Percentiles rank a stretch among this genome's conserved stretches.
These are phyloP conservation scores for Phanerotoma sp. DNA, from an alignment of 2,888 invertebrate species.

Conservation along the genomic window DNA sequence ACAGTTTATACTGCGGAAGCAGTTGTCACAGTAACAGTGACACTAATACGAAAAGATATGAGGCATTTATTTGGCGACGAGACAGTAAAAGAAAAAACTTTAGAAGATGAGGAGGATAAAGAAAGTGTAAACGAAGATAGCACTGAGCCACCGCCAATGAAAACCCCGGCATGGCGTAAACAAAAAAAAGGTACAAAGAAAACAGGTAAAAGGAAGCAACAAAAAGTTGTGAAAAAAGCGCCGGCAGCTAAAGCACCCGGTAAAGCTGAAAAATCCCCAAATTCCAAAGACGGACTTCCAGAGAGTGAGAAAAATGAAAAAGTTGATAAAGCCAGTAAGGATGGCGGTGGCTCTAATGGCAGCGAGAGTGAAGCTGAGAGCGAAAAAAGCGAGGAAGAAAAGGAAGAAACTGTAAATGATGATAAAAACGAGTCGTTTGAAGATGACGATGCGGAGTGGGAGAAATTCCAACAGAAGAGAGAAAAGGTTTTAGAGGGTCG, in stretches of 20 bases:
- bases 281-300: not conserved
- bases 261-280: conserved; percentile 5
- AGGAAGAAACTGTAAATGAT: conserved; percentile 37
- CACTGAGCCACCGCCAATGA: conserved; percentile 55
- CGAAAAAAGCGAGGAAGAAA: conserved; percentile 61
- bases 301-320: conserved; percentile 4
- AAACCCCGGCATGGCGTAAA: conserved; percentile 82
- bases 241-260: conserved; percentile 36
- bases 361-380: conserved; percentile 57
- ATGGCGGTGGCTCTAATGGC: conserved; percentile 29
- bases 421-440: conserved; percentile 65
- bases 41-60: conserved; percentile 80
- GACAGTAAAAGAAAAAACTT: conserved; percentile 65
- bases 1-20: conserved; percentile 96
- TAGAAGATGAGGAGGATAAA: conserved; percentile 59
- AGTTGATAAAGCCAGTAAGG: conserved; percentile 20
- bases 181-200: conserved; percentile 67
- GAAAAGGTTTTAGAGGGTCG: conserved; percentile 89
- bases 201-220: conserved; percentile 62
- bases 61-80: conserved; percentile 80
- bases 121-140: conserved; percentile 60
- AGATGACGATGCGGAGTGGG: conserved; percentile 86
- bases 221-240: conserved; percentile 39
- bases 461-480: conserved; percentile 84
- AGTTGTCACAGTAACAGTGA: conserved; percentile 96